Percentiles rank a stretch among this genome's conserved stretches.
These are phyloP conservation scores for Parapristionchus giblindavisi DNA, from an alignment of 2,888 invertebrate genomes.

Conservation along the genomic window DNA sequence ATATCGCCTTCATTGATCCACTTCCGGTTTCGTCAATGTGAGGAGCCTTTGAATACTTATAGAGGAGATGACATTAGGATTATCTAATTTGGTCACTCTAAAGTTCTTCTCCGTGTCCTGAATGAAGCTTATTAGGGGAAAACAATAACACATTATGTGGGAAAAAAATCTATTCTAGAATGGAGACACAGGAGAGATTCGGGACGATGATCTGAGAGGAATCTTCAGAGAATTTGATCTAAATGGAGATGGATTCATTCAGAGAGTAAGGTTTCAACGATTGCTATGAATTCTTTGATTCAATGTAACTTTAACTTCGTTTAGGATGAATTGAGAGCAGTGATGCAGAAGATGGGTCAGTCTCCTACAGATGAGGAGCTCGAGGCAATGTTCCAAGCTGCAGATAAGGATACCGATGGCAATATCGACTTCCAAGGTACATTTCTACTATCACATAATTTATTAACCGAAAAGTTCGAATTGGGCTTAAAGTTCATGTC, in stretches of 20 bases:
- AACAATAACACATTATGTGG: not conserved
- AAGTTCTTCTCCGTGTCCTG: not conserved
- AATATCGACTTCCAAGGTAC: constrained; percentile 67
- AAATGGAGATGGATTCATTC: constrained; percentile 69
- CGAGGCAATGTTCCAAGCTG: constrained; percentile 68
- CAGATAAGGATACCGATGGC: constrained; percentile 67
- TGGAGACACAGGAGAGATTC: constrained; percentile 63
- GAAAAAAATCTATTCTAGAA: constrained; percentile 38
- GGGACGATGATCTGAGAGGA: constrained; percentile 66
- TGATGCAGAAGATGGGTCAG: constrained; percentile 70
- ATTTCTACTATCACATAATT: too few relatives aligned
- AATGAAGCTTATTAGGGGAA: not conserved
- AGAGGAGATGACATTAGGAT: not conserved
- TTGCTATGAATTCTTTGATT: not conserved
- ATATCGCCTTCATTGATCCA: too few relatives aligned
- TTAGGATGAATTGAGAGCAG: constrained; percentile 64
- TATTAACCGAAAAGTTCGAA: not conserved
- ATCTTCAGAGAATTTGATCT: constrained; percentile 68
- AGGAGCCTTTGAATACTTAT: not conserved
- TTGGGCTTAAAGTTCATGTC: not conserved
- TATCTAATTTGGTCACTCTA: not conserved
- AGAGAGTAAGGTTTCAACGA: constrained; percentile 46
- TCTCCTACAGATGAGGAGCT: constrained; percentile 68
- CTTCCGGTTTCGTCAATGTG: not conserved
- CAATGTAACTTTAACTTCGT: not conserved